phyloP scores from a whole-genome alignment of 2,888 invertebrate genomes.

The Thelaira solivaga region DNA sequence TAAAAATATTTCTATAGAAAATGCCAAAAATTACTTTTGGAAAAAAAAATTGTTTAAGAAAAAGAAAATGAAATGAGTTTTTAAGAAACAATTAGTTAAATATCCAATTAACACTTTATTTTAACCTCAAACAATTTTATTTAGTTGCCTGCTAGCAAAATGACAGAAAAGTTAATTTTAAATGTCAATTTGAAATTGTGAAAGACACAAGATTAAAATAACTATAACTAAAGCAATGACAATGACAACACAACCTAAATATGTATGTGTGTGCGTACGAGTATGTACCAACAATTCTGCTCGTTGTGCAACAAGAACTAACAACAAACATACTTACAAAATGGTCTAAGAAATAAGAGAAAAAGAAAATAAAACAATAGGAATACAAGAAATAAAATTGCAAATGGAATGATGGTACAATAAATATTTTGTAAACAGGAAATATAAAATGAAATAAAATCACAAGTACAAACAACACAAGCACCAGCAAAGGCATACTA shows the following conservation, averaged over 20 bases:
- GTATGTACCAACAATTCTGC: conserved; percentile 18
- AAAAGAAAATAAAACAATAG: conserved; percentile 12
- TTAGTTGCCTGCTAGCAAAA: conserved; percentile 54
- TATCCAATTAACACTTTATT: conserved; percentile 60
- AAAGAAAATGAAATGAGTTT: not conserved
- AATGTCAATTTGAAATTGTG: conserved; percentile 62
- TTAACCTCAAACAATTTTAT: conserved; percentile 61
- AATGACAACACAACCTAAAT: conserved; percentile 38
- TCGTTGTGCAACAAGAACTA: conserved; percentile 19
- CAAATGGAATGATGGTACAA: conserved; percentile 52
- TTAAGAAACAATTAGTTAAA: conserved; percentile 48
- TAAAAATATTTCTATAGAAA: no score
- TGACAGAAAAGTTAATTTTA: conserved; percentile 62
- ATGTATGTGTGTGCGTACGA: no score
- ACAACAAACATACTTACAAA: conserved; percentile 16
- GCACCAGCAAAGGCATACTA: not conserved
- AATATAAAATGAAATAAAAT: conserved; percentile 57
- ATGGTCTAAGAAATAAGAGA: conserved; percentile 15
- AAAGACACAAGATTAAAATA: conserved; percentile 61
- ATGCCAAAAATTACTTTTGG: no score
- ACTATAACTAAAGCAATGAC: conserved; percentile 54
- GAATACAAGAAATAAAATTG: conserved; percentile 49
- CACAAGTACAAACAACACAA: not conserved
- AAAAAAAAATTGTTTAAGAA: not conserved
- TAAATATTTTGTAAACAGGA: conserved; percentile 57